Percentiles rank a stretch among this genome's conserved stretches.
Evolutionary conservation across 2,888 invertebrate genomes (phyloP).

Genomic region (Callosobruchus maculatus): DNA sequence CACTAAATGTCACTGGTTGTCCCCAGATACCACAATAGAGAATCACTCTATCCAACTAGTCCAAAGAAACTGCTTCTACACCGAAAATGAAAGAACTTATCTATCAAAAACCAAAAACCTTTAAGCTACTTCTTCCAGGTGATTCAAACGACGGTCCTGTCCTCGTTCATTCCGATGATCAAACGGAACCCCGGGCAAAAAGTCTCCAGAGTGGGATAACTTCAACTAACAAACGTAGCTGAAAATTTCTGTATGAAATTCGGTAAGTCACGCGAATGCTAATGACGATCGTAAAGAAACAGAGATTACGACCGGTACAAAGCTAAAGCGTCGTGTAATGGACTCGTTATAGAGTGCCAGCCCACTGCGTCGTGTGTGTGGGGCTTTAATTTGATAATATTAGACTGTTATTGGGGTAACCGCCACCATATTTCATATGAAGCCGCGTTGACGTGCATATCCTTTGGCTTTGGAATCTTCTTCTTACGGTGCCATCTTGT

Average conservation of each 20-base stretch:
- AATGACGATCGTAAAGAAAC: constrained; percentile 44
- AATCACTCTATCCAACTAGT: too few relatives aligned
- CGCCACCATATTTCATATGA: background rate
- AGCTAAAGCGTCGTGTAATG: constrained; percentile 43
- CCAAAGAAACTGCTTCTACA: too few relatives aligned
- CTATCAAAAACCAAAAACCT: too few relatives aligned
- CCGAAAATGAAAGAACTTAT: too few relatives aligned
- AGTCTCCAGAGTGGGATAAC: background rate
- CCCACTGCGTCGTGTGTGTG: constrained; percentile 29
- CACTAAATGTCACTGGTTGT: too few relatives aligned
- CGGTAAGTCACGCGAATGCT: constrained; percentile 44
- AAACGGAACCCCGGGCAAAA: background rate
- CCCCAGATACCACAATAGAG: too few relatives aligned
- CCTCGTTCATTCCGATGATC: background rate
- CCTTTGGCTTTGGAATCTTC: background rate
- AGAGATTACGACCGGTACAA: constrained; percentile 44
- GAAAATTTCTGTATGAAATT: constrained; percentile 29
- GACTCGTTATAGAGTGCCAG: constrained; percentile 42
- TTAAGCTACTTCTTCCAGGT: too few relatives aligned
- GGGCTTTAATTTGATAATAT: constrained; percentile 42
- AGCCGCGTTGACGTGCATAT: background rate
- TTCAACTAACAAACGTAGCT: background rate
- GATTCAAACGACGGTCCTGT: background rate
- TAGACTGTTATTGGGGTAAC: constrained; percentile 31
- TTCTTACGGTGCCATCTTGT: too few relatives aligned